A percentile compares a stretch with the other conserved stretches of the same genome.
Conservation (phyloP, 1,140 invertebrate species). For the Caenorhabditis inopinata region DNA sequence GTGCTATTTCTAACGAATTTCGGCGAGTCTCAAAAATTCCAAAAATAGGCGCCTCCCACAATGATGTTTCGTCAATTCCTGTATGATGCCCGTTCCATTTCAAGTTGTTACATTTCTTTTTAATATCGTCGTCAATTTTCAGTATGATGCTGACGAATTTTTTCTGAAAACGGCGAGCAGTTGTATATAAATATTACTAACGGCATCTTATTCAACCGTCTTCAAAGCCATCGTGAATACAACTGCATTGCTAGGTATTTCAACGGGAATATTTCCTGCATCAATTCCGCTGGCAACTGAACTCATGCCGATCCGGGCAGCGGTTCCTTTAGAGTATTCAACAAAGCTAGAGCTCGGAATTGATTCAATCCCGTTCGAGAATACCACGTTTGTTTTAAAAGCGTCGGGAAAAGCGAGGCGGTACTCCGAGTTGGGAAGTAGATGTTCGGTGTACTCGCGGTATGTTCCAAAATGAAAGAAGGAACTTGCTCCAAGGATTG, state of each 20-base stretch:
- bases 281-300: neutral
- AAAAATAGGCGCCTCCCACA: neutral
- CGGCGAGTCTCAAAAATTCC: neutral
- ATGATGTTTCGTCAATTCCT: neutral
- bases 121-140: constrained; percentile 20
- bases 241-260: neutral
- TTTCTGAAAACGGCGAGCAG: neutral
- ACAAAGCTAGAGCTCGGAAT: neutral
- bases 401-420: neutral
- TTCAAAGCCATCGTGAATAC: constrained; percentile 12
- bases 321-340: neutral
- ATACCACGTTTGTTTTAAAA: neutral
- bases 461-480: constrained; percentile 38
- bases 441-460: neutral
- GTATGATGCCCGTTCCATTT: constrained; percentile 20
- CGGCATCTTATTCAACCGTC: neutral
- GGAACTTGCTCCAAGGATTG: neutral
- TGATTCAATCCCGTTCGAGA: neutral
- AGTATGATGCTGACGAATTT: neutral
- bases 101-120: neutral
- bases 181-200: neutral
- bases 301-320: neutral
- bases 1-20: neutral
- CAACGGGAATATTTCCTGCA: too few species aligned
- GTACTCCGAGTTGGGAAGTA: neutral